phyloP scores from a whole-genome alignment of 2,113 vertebrate species.

The Camelus dromedarius region DNA sequence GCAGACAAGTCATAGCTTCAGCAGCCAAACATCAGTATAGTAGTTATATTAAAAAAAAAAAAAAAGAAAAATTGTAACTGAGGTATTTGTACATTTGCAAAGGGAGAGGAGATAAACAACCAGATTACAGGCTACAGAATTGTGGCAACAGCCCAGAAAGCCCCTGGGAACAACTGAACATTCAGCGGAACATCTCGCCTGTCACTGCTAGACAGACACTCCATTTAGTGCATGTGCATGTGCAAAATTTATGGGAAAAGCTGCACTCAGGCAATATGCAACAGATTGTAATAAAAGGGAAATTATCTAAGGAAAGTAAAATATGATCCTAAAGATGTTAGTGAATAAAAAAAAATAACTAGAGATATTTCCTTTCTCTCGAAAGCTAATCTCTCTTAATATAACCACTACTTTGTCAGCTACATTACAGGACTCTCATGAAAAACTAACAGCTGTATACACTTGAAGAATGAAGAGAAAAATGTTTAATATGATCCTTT shows the following conservation, averaged over 20 bases:
- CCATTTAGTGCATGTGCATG: accelerated
- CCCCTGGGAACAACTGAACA: neutral
- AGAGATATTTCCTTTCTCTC: neutral
- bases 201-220: neutral
- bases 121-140: slow-evolving; percentile 1
- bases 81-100: slow-evolving; percentile 53
- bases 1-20: neutral
- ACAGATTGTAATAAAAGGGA: neutral
- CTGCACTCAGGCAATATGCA: neutral
- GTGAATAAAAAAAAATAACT: neutral
- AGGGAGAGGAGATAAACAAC: neutral
- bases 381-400: neutral
- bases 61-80: neutral
- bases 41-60: neutral
- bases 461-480: neutral
- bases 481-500: neutral
- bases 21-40: neutral
- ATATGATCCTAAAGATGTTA: neutral
- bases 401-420: neutral
- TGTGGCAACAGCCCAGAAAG: neutral
- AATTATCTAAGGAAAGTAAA: neutral
- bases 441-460: neutral
- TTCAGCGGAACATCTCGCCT: neutral
- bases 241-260: neutral
- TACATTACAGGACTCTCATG: neutral